phyloP scores from a whole-genome alignment of 2,888 invertebrate species.

The Dysmachus trigonus region DNA sequence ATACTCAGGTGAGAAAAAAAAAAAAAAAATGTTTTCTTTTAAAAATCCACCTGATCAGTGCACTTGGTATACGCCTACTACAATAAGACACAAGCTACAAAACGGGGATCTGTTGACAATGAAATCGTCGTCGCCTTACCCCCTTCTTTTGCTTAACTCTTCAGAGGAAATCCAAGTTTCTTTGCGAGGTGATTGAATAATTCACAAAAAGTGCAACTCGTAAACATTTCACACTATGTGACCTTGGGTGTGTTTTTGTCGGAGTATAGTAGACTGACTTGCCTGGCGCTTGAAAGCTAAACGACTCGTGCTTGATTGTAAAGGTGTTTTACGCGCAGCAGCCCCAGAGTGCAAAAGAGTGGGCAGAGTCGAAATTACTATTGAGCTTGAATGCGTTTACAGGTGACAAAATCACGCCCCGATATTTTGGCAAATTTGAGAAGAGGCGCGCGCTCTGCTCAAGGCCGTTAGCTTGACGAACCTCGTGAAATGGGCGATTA shows the following conservation, averaged over 20 bases:
- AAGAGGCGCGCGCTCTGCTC: background rate
- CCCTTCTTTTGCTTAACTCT: background rate
- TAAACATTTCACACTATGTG: background rate
- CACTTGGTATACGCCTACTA: conserved; percentile 16
- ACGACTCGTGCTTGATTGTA: background rate
- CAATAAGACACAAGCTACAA: background rate
- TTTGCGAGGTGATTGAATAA: background rate
- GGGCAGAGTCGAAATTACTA: background rate
- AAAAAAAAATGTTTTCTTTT: conserved; percentile 37
- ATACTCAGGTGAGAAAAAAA: conserved; percentile 64
- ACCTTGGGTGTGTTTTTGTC: background rate
- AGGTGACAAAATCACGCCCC: background rate
- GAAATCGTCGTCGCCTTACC: background rate
- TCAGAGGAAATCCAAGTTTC: background rate
- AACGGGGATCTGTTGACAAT: background rate
- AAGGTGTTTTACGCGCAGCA: background rate
- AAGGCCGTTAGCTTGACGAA: background rate
- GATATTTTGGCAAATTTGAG: background rate
- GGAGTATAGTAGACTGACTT: background rate
- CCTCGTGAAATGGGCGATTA: background rate
- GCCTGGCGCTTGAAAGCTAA: background rate
- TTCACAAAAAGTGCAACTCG: background rate
- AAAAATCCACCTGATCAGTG: conserved; percentile 46
- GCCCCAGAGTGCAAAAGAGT: background rate
- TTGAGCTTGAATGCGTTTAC: background rate